A percentile compares a stretch with the other conserved stretches of the same genome.
phyloP scores from a whole-genome alignment of 2,113 vertebrate species.

The Callionymus lyra region DNA sequence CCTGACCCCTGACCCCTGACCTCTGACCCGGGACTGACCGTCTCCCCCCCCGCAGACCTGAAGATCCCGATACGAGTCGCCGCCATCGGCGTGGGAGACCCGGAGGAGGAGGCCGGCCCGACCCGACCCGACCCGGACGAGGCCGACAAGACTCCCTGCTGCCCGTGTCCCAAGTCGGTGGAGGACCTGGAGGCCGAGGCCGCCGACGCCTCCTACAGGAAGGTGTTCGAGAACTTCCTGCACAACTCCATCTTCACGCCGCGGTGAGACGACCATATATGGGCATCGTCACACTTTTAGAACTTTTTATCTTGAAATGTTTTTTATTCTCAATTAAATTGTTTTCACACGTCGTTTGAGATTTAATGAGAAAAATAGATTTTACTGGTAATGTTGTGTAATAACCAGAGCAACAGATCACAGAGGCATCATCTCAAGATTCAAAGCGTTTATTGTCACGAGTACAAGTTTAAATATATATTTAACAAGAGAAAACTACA shows the following conservation, averaged over 20 bases:
- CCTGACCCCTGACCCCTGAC: not conserved
- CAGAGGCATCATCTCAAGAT: too few relatives aligned
- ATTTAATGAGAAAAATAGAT: too few relatives aligned
- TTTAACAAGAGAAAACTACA: too few relatives aligned
- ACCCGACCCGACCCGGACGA: conserved; percentile 74
- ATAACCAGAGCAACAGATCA: too few relatives aligned
- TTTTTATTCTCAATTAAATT: too few relatives aligned
- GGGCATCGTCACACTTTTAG: too few relatives aligned
- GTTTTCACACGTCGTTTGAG: too few relatives aligned
- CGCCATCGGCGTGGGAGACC: conserved; percentile 77
- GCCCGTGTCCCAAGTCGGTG: conserved; percentile 83
- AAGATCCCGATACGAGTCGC: conserved; percentile 87
- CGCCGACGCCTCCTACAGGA: conserved; percentile 86
- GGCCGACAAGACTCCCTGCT: conserved; percentile 79
- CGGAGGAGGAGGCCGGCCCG: conserved; percentile 78
- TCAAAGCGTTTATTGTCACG: too few relatives aligned
- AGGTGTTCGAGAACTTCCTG: conserved; percentile 95
- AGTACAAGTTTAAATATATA: too few relatives aligned
- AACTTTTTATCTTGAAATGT: too few relatives aligned
- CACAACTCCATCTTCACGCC: conserved; percentile 95
- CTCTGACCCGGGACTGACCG: not conserved
- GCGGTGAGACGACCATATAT: too few relatives aligned
- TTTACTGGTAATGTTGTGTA: too few relatives aligned
- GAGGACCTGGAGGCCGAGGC: conserved; percentile 83
- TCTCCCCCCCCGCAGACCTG: conserved; percentile 61